These are phyloP conservation scores for Trachemys scripta DNA, from an alignment of 2,113 vertebrate genomes.

Conservation along the genomic window DNA sequence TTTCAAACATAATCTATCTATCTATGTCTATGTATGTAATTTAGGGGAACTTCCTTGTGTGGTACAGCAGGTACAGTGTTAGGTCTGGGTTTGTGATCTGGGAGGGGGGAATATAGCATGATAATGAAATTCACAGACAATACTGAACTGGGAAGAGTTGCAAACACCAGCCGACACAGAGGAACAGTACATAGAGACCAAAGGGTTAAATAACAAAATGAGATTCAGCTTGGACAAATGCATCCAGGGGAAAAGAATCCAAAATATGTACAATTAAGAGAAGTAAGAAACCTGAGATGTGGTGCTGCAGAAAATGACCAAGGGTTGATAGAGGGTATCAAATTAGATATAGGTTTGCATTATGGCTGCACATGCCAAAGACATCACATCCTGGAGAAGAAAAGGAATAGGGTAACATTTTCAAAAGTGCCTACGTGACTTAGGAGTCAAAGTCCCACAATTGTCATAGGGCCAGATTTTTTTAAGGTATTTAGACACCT, in stretches of 20 bases:
- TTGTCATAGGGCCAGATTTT: neutral
- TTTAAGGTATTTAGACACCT: neutral
- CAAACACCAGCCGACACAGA: constrained; percentile 35
- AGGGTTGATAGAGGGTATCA: neutral
- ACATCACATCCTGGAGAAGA: neutral
- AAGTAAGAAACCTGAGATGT: neutral
- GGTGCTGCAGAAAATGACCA: neutral
- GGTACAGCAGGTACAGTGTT: constrained; percentile 24
- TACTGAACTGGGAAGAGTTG: constrained; percentile 46
- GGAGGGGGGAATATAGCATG: constrained; percentile 16
- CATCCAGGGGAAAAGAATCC: neutral
- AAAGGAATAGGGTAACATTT: neutral
- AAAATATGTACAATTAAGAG: neutral
- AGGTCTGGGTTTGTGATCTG: neutral
- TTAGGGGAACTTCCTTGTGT: constrained; percentile 16
- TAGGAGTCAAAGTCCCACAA: neutral
- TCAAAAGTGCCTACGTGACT: neutral
- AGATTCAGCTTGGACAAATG: constrained; percentile 38
- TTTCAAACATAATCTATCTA: constrained; percentile 14
- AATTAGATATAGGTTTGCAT: neutral
- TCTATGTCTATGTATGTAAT: constrained; percentile 12
- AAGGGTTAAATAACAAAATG: constrained; percentile 41
- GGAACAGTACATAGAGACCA: constrained; percentile 9
- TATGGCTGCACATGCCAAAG: fast-evolving
- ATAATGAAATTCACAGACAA: constrained; percentile 53